Evolutionary conservation across 1,140 invertebrate genomes (phyloP), one percentile per base, ranked within the genome.

Genomic region (Saccostrea cuccullata): DNA sequence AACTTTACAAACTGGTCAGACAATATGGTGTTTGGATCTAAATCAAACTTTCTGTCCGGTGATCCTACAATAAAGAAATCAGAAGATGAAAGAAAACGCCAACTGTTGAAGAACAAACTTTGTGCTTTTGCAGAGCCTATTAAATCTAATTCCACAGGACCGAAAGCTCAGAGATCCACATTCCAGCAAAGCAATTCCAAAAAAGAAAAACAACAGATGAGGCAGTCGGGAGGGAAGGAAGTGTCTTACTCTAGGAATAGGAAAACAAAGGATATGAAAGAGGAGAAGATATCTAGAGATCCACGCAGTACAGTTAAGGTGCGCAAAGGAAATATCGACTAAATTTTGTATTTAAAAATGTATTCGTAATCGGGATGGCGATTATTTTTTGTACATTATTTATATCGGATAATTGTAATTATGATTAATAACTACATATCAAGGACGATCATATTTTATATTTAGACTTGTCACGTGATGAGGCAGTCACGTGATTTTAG

Each of bases 1-100:
- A n/a, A n/a, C n/a, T n/a, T n/a, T n/a, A n/a, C n/a, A n/a, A n/a
- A n/a, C 26, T 77, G 70, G 70, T 77, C 70, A 4, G 70, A 77
- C 70, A 77, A 77, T 30, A 77, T 77, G 26, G 30, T 77, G 23
- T 77, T 30, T 30, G 30, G 70, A 30, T 77, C 70, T 15, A 26
- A 36, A 17, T 77, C 70, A 77, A 77, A 77, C 26, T 77, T 77
- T 77, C 26, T 77, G 13, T 77, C 70, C 70, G 30, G 30, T 26
- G 70, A 77, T 30, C 23, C n/a, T n/a, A 12, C 26, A 13, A 30
- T 9, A 12, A 36, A 30, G n/a, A 30, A 26, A 15, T 12, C 70
- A 30, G 70, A 77, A 30, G 30, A 77, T 36, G 30, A 77, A 77
- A 26, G 23, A 15, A 77, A 77, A 30, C 36, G 70, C 26, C 11